Conservation (phyloP, 2,113 vertebrate genomes). For the Microtus ochrogaster region DNA sequence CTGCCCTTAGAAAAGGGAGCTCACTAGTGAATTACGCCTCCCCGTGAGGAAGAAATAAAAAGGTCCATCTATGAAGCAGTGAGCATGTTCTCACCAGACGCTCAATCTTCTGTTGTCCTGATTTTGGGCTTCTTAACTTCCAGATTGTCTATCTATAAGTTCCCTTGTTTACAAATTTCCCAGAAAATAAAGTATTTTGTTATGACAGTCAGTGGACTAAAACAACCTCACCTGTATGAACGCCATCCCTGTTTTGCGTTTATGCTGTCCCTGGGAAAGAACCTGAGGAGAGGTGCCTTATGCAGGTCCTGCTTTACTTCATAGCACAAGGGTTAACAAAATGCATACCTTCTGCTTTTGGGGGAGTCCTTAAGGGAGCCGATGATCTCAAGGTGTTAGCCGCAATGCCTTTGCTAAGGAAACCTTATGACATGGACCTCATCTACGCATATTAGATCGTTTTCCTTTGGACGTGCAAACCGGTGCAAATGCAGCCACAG, state of each 20-base stretch:
- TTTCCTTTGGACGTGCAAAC: not conserved
- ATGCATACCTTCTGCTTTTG: not conserved
- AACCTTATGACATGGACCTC: not conserved
- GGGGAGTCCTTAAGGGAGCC: not conserved
- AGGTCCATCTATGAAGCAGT: not conserved
- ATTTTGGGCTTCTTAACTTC: not conserved
- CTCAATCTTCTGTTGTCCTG: not conserved
- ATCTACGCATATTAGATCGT: not conserved
- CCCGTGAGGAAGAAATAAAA: not conserved
- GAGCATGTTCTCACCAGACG: not conserved
- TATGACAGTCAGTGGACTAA: not conserved
- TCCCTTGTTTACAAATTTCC: not conserved
- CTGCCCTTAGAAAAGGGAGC: not conserved
- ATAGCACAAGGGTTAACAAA: not conserved
- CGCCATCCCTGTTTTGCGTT: not conserved
- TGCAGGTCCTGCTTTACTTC: not conserved
- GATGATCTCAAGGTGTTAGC: not conserved
- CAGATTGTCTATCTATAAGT: not conserved
- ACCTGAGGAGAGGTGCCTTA: not conserved
- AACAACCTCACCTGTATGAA: not conserved
- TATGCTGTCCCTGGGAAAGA: not conserved
- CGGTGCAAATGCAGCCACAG: not conserved
- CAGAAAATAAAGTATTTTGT: not conserved
- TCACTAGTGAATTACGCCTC: not conserved
- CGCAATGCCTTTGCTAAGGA: slow-evolving; percentile 9